Evolutionary conservation across 2,113 vertebrate species (phyloP).

Genomic region (Oncorhynchus nerka): DNA sequence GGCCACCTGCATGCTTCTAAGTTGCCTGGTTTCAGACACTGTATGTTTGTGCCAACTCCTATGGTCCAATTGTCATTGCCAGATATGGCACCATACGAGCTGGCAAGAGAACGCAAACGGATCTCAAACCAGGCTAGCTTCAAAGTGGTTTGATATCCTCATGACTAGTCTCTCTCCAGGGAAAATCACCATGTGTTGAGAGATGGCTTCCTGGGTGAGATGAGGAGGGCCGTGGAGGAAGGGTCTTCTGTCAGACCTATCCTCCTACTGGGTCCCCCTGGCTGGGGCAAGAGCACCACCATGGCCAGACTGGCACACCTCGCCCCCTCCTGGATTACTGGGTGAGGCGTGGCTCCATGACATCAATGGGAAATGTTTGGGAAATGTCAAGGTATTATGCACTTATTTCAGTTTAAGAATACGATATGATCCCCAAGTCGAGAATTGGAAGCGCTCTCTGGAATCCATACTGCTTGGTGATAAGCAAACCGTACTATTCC

Average conservation of each 20-base stretch:
- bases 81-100: neutral
- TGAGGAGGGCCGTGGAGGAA: slow-evolving; percentile 45
- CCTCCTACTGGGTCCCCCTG: slow-evolving; percentile 60
- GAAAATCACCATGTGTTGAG: slow-evolving; percentile 49
- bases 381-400: no score
- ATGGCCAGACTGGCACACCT: slow-evolving; percentile 61
- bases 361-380: no score
- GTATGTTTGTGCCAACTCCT: no score
- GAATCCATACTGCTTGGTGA: no score
- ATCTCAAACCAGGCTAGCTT: neutral
- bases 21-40: no score
- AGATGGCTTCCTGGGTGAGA: slow-evolving; percentile 51
- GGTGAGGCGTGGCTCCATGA: slow-evolving; percentile 45
- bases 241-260: slow-evolving; percentile 32
- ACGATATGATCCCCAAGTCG: no score
- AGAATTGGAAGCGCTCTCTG: no score
- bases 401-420: no score
- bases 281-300: slow-evolving; percentile 66
- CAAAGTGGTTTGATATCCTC: neutral
- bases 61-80: neutral
- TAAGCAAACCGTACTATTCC: neutral
- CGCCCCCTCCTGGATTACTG: slow-evolving; percentile 57
- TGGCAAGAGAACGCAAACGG: neutral
- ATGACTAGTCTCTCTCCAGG: slow-evolving; percentile 32
- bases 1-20: no score